These are phyloP conservation scores for Sebastes hubbsi DNA, from an alignment of 2,797 vertebrate genomes.

Conservation along the genomic window DNA sequence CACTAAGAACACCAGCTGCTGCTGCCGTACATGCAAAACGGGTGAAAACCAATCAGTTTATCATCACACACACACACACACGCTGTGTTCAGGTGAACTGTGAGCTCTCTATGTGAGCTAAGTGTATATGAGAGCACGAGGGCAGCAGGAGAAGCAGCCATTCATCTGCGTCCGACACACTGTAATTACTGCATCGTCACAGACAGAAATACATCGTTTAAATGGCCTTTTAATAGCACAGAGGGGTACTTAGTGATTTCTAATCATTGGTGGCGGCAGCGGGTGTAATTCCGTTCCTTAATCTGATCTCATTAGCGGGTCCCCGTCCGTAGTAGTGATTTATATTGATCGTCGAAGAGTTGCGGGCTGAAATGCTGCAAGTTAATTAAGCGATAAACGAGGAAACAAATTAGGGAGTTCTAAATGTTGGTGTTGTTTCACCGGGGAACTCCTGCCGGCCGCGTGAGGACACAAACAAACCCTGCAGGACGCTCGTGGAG, in stretches of 20 bases:
- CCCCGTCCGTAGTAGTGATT: slow-evolving; percentile 55
- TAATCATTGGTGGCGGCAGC: slow-evolving; percentile 65
- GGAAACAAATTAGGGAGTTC: slow-evolving; percentile 59
- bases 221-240: slow-evolving; percentile 75
- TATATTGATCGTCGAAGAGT: slow-evolving; percentile 60
- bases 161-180: slow-evolving; percentile 20
- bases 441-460: neutral
- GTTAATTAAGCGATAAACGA: slow-evolving; percentile 75
- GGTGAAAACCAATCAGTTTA: neutral
- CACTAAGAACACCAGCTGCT: neutral
- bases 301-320: slow-evolving; percentile 72
- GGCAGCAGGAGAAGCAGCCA: neutral
- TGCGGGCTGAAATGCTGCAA: slow-evolving; percentile 32
- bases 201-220: slow-evolving; percentile 58
- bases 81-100: neutral
- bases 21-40: neutral
- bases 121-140: neutral
- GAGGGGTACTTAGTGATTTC: slow-evolving; percentile 66
- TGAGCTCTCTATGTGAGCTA: neutral
- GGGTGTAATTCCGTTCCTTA: slow-evolving; percentile 65
- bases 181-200: slow-evolving; percentile 55
- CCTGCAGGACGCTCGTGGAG: neutral
- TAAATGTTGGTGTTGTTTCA: slow-evolving; percentile 23
- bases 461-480: neutral
- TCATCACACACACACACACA: neutral